Evolutionary conservation across 1,140 invertebrate species (phyloP).

Genomic region (Samia ricini): DNA sequence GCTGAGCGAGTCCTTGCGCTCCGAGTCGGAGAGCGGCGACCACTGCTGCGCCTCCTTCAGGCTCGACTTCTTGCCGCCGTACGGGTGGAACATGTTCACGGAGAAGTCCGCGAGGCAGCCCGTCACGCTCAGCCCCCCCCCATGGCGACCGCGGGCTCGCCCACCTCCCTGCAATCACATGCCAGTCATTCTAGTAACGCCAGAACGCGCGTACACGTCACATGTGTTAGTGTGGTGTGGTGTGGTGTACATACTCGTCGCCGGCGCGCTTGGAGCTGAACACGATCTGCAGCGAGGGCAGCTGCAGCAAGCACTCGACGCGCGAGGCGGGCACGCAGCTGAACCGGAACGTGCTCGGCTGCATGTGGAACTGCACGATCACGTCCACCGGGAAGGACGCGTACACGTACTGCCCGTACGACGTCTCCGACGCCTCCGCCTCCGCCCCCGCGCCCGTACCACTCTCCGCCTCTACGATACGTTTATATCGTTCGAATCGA

Average conservation of each 20-base stretch:
- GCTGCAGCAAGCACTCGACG: slow-evolving; percentile 96
- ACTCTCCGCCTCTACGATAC: slow-evolving; percentile 27
- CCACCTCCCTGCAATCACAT: slow-evolving; percentile 77
- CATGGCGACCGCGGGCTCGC: slow-evolving; percentile 81
- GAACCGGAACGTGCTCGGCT: slow-evolving; percentile 96
- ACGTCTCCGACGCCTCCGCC: slow-evolving; percentile 61
- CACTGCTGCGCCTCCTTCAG: slow-evolving; percentile 89
- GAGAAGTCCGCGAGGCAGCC: slow-evolving; percentile 97
- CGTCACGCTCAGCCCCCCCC: slow-evolving; percentile 94
- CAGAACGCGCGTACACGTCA: too few species aligned
- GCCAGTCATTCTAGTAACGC: too few species aligned
- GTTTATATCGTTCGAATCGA: too few species aligned
- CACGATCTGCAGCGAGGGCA: slow-evolving; percentile 96
- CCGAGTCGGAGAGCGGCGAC: slow-evolving; percentile 91
- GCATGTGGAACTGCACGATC: slow-evolving; percentile 98
- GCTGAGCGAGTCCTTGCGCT: slow-evolving; percentile 96
- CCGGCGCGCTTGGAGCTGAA: slow-evolving; percentile 94
- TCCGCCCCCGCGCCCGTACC: slow-evolving; percentile 23
- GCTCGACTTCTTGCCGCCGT: slow-evolving; percentile 91
- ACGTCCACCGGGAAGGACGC: slow-evolving; percentile 98
- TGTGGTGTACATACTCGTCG: slow-evolving; percentile 78
- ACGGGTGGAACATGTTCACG: slow-evolving; percentile 92
- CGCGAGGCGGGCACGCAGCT: slow-evolving; percentile 96
- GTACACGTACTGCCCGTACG: slow-evolving; percentile 88
- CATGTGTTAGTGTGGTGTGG: background rate